Conservation (phyloP, 2,797 vertebrate species). For the Bradypodion pumilum region DNA sequence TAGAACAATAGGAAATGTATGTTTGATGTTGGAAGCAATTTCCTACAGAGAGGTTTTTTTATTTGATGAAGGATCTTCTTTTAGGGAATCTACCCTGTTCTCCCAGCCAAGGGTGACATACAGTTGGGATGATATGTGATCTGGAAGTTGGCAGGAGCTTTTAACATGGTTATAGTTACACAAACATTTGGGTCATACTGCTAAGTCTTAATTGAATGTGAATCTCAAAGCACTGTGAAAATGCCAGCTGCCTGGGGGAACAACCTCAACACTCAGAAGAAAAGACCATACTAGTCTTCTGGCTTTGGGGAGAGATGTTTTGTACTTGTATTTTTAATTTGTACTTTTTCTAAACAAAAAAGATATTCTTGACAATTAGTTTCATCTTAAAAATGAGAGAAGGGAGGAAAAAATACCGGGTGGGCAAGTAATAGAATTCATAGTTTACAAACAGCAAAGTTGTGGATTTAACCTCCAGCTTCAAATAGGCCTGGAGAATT, state of each 20-base stretch:
- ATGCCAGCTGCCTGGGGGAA: not conserved
- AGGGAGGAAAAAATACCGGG: not conserved
- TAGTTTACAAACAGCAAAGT: not conserved
- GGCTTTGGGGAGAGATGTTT: not conserved
- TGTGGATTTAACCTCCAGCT: not conserved
- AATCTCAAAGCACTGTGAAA: not conserved
- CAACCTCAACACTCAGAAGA: not conserved
- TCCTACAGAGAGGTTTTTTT: slow-evolving; percentile 33
- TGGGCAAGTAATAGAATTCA: not conserved
- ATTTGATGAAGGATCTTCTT: slow-evolving; percentile 28
- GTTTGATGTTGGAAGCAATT: not conserved
- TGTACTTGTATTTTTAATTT: slow-evolving; percentile 13
- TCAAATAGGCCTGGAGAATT: too few species aligned
- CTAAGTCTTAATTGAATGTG: not conserved
- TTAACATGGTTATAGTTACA: not conserved
- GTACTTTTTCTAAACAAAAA: not conserved
- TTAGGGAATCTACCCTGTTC: slow-evolving; percentile 19
- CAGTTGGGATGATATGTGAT: not conserved
- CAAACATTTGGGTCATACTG: not conserved
- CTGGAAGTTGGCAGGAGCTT: not conserved
- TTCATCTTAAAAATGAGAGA: slow-evolving; percentile 25
- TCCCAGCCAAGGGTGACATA: slow-evolving; percentile 5
- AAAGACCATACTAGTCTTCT: not conserved
- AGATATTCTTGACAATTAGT: not conserved
- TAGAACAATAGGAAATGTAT: slow-evolving; percentile 8